A percentile compares a stretch with the other conserved stretches of the same genome.
phyloP scores from a whole-genome alignment of 1,140 invertebrate genomes.

The Aphidius ervi region DNA sequence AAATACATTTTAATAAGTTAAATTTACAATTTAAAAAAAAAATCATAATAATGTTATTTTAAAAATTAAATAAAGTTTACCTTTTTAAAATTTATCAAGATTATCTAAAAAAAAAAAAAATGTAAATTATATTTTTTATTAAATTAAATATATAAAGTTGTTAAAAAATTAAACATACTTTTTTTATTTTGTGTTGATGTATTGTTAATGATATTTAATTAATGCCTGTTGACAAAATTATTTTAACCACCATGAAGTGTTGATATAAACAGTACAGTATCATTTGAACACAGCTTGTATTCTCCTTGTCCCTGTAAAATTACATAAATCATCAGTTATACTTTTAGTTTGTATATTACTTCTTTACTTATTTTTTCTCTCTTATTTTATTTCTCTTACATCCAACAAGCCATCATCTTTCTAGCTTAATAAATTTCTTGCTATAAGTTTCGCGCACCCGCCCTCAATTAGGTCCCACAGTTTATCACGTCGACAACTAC shows the following conservation, averaged over 20 bases:
- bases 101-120: not conserved
- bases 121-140: not conserved
- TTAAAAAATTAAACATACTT: not conserved
- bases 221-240: not conserved
- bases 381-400: not conserved
- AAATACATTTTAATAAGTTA: too few species aligned
- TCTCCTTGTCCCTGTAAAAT: conserved; percentile 59
- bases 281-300: conserved; percentile 59
- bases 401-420: conserved; percentile 3
- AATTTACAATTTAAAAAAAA: too few species aligned
- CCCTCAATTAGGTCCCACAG: conserved; percentile 20
- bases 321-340: conserved; percentile 18
- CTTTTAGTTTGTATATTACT: conserved; percentile 3
- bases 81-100: too few species aligned
- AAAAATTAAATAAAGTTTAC: too few species aligned
- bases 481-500: conserved; percentile 18
- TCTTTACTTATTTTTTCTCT: not conserved
- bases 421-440: conserved; percentile 18
- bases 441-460: conserved; percentile 18
- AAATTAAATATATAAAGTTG: too few species aligned
- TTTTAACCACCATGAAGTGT: conserved; percentile 67
- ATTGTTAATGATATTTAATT: not conserved
- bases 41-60: too few species aligned
- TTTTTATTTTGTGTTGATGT: not conserved
- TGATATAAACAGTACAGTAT: conserved; percentile 67